Percentiles rank a stretch among this genome's conserved stretches.
phyloP scores from a whole-genome alignment of 2,888 invertebrate species.

The Prosopocoilus inquinatus region DNA sequence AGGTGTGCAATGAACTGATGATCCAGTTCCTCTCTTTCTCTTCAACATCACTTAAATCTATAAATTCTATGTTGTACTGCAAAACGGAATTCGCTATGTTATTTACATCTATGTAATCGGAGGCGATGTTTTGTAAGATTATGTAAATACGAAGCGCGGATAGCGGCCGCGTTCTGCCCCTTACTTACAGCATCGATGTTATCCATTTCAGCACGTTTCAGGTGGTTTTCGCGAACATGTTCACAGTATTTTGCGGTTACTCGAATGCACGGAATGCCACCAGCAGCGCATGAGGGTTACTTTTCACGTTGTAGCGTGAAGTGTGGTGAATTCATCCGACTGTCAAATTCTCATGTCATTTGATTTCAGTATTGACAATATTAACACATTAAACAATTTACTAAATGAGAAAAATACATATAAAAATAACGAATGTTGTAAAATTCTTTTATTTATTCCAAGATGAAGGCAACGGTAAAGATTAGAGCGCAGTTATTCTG shows the following conservation, averaged over 20 bases:
- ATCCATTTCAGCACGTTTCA: constrained; percentile 11
- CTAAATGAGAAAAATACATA: no score
- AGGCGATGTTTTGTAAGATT: no score
- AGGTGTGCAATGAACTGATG: constrained; percentile 58
- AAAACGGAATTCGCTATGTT: neutral
- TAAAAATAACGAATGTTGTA: no score
- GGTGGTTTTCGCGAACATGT: constrained; percentile 11
- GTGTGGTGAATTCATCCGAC: no score
- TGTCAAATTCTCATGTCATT: no score
- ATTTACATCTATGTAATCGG: neutral
- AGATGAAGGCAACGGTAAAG: no score
- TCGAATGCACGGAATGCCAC: constrained; percentile 12
- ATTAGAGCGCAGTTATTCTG: no score
- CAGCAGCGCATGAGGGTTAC: constrained; percentile 20
- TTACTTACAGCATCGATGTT: constrained; percentile 11
- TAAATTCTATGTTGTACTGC: constrained; percentile 56
- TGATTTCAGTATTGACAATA: no score
- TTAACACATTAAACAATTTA: no score
- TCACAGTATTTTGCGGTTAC: constrained; percentile 4
- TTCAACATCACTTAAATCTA: constrained; percentile 72
- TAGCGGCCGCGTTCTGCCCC: neutral
- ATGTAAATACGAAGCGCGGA: neutral
- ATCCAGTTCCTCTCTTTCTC: constrained; percentile 65
- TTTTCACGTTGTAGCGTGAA: constrained; percentile 15
- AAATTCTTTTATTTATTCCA: no score